These are phyloP conservation scores for Rhyzopertha dominica DNA, from an alignment of 1,140 invertebrate species.

Conservation along the genomic window DNA sequence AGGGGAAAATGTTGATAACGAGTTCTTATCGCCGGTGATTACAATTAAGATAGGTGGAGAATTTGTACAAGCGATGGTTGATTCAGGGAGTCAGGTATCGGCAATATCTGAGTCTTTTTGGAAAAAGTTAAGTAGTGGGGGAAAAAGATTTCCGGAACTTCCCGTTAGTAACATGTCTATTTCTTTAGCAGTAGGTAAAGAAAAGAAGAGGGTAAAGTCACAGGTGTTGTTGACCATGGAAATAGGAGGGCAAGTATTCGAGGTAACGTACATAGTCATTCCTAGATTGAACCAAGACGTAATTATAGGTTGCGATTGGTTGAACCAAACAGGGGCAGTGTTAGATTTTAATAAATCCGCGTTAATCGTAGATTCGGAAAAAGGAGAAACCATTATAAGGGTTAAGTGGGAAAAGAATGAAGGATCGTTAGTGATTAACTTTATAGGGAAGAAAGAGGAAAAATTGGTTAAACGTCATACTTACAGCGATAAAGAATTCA, in stretches of 20 bases:
- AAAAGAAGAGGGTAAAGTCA: conserved; percentile 20
- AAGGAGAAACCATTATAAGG: no score
- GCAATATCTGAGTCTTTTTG: conserved; percentile 27
- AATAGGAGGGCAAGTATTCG: not conserved
- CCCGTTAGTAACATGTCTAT: conserved; percentile 25
- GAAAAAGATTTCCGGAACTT: conserved; percentile 15
- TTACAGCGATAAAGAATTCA: no score
- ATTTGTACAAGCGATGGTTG: conserved; percentile 8
- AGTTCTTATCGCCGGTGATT: not conserved
- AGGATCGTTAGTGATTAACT: no score
- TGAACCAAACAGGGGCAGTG: conserved; percentile 17
- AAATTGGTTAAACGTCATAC: no score
- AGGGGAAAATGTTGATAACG: conserved; percentile 1
- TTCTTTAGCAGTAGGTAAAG: conserved; percentile 19
- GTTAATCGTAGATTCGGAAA: no score
- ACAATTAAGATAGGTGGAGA: not conserved
- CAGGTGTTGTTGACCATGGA: conserved; percentile 12
- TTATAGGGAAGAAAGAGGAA: no score
- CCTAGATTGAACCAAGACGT: conserved; percentile 17
- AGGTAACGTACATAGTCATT: conserved; percentile 24
- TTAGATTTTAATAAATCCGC: conserved; percentile 14
- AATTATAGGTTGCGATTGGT: conserved; percentile 32
- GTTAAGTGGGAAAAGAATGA: no score
- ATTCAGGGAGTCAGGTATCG: conserved; percentile 30
- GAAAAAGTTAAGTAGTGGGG: conserved; percentile 12